Evolutionary conservation across 1,140 invertebrate genomes (phyloP).

Genomic region (Bombus balteatus): DNA sequence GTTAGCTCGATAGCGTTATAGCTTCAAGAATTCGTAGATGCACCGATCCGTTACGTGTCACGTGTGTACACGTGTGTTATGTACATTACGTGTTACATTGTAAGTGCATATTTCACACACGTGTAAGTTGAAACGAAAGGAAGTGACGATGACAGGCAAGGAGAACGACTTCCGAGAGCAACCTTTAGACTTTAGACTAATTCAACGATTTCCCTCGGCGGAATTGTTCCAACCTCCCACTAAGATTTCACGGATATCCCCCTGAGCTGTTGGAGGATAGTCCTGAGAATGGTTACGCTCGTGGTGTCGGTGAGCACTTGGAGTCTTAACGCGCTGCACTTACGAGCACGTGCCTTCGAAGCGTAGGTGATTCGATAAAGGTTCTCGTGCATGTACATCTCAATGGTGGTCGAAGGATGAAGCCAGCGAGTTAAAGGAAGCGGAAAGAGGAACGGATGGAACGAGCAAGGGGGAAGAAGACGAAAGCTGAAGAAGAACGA

Average conservation of each 20-base stretch:
- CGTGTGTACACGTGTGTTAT: background rate
- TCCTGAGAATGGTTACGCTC: conserved; percentile 10
- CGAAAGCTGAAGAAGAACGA: background rate
- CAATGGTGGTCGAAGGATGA: conserved; percentile 48
- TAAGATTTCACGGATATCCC: conserved; percentile 24
- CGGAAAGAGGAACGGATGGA: background rate
- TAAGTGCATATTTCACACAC: background rate
- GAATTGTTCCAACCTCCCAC: conserved; percentile 44
- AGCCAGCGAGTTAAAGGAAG: background rate
- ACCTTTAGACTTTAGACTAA: background rate
- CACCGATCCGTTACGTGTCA: background rate
- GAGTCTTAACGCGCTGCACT: conserved; percentile 58
- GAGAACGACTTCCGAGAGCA: background rate
- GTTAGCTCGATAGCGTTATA: background rate
- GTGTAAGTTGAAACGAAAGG: background rate
- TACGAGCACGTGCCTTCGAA: conserved; percentile 52
- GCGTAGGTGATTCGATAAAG: conserved; percentile 67
- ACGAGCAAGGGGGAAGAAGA: background rate
- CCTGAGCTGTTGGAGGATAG: background rate
- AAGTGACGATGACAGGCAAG: background rate
- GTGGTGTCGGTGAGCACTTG: conserved; percentile 18
- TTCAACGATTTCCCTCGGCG: conserved; percentile 11
- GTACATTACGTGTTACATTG: background rate
- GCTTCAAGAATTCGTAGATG: background rate
- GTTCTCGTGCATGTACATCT: conserved; percentile 41